Conservation (phyloP, 2,113 vertebrate species). For the Morone chrysops region DNA sequence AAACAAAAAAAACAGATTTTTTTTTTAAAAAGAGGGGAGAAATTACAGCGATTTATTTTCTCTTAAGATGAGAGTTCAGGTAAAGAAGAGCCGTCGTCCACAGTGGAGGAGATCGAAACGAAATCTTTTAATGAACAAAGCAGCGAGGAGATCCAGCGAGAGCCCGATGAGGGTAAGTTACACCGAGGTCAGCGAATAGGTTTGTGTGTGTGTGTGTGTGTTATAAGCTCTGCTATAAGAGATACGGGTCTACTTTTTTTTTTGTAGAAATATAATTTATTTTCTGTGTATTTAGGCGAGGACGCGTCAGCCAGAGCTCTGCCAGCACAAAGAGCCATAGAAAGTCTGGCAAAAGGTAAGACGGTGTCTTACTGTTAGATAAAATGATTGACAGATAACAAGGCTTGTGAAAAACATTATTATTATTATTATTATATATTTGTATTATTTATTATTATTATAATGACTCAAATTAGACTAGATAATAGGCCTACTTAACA, state of each 20-base stretch:
- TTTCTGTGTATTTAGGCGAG: constrained; percentile 84
- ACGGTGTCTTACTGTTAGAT: constrained; percentile 14
- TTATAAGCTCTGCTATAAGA: not conserved
- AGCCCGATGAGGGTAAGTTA: constrained; percentile 86
- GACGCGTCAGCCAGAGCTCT: constrained; percentile 83
- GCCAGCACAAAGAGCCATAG: constrained; percentile 89
- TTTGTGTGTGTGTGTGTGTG: not conserved
- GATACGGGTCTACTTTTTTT: not conserved
- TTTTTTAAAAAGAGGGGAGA: not conserved
- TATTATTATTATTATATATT: not conserved
- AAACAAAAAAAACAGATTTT: not conserved
- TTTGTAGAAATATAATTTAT: constrained; percentile 22
- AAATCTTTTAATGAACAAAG: constrained; percentile 92
- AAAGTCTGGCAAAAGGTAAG: constrained; percentile 94
- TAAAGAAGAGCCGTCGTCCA: constrained; percentile 95
- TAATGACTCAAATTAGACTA: not conserved
- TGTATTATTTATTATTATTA: constrained; percentile 28
- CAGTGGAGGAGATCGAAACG: constrained; percentile 91
- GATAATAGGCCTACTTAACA: no score
- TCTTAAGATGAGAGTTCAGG: constrained; percentile 86
- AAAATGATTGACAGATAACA: not conserved
- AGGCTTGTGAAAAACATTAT: not conserved
- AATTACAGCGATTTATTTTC: constrained; percentile 68
- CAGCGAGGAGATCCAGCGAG: constrained; percentile 88
- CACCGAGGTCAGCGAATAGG: not conserved